Conservation (phyloP, 2,113 vertebrate species). For the Centropus bengalensis region DNA sequence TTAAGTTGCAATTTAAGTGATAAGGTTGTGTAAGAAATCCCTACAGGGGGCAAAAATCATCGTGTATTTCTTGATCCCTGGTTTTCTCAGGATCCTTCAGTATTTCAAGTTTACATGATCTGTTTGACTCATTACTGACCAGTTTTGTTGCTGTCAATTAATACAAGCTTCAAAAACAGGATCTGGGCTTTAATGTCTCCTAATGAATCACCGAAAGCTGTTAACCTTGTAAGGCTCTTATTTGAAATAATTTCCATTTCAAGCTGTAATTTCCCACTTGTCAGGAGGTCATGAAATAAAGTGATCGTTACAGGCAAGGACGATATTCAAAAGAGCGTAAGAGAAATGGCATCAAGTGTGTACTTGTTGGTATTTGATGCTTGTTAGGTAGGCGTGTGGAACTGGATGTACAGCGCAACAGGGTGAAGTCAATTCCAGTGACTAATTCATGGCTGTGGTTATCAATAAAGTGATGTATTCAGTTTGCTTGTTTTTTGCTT, state of each 20-base stretch:
- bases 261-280: not conserved
- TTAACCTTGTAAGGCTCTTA: not conserved
- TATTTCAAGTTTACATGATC: not conserved
- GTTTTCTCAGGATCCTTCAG: not conserved
- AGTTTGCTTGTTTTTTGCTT: not conserved
- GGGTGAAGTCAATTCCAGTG: not conserved
- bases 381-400: not conserved
- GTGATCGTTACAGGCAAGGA: not conserved
- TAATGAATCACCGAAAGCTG: not conserved
- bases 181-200: not conserved
- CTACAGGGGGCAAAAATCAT: not conserved
- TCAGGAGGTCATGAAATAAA: not conserved
- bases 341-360: not conserved
- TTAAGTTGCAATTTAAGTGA: not conserved
- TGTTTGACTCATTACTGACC: not conserved
- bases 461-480: not conserved
- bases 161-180: not conserved
- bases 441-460: not conserved
- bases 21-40: not conserved
- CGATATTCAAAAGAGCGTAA: not conserved
- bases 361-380: not conserved
- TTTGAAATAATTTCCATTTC: not conserved
- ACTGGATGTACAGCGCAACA: rapidly evolving
- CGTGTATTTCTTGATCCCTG: not conserved
- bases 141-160: not conserved